Conservation (phyloP, 2,888 invertebrate genomes). For the Gastracanthus pulcherrimus region DNA sequence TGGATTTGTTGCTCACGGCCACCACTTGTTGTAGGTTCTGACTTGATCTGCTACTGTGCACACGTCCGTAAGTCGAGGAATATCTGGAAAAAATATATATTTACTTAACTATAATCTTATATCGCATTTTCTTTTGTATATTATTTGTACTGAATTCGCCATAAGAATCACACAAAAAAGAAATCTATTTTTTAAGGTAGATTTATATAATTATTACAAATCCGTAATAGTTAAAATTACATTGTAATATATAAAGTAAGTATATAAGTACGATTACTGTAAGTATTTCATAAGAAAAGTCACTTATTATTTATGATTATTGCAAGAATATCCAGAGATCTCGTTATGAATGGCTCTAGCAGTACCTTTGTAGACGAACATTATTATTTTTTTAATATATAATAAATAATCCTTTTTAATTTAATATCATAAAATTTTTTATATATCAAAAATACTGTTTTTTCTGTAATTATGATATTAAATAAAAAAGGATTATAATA, state of each 20-base stretch:
- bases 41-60: slow-evolving; percentile 15
- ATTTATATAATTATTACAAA: not conserved
- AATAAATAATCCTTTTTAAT: not conserved
- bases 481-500: too few species aligned
- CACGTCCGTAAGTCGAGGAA: slow-evolving; percentile 60
- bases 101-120: too few species aligned
- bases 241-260: not conserved
- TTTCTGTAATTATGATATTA: not conserved
- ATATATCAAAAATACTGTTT: not conserved
- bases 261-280: not conserved
- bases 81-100: slow-evolving; percentile 62
- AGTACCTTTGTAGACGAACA: not conserved
- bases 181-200: not conserved
- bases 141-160: not conserved
- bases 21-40: not conserved
- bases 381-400: not conserved
- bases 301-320: too few species aligned
- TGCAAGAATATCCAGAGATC: too few species aligned
- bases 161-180: too few species aligned
- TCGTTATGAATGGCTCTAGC: not conserved
- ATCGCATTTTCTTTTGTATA: too few species aligned
- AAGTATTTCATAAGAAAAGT: not conserved
- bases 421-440: not conserved
- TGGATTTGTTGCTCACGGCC: slow-evolving; percentile 9
- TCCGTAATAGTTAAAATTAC: not conserved